phyloP scores from a whole-genome alignment of 2,888 invertebrate species.

The Trissoscelio sp. region DNA sequence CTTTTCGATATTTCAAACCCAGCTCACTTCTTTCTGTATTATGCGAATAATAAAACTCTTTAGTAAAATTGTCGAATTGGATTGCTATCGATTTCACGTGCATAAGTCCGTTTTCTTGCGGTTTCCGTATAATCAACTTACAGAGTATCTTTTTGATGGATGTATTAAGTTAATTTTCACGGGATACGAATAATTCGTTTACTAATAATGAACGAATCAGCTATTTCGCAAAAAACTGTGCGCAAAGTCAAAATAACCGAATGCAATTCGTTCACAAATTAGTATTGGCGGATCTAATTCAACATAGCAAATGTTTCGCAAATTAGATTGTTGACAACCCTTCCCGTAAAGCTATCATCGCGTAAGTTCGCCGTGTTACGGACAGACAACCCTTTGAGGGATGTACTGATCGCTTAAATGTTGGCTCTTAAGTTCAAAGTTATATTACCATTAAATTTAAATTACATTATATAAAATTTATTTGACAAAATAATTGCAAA shows the following conservation, averaged over 20 bases:
- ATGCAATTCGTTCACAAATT: constrained; percentile 29
- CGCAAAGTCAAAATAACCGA: constrained; percentile 20
- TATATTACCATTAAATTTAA: constrained; percentile 26
- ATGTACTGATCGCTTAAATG: constrained; percentile 42
- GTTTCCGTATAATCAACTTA: constrained; percentile 3
- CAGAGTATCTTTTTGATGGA: constrained; percentile 4
- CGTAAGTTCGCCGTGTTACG: constrained; percentile 40
- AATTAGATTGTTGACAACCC: constrained; percentile 64
- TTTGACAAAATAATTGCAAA: too few species aligned
- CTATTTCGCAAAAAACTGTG: constrained; percentile 5
- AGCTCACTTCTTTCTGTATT: constrained; percentile 14
- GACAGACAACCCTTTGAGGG: constrained; percentile 55
- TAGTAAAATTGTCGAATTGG: constrained; percentile 22
- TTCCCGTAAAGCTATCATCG: constrained; percentile 46
- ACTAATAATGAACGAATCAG: constrained; percentile 2
- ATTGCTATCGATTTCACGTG: constrained; percentile 21
- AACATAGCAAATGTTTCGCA: constrained; percentile 52
- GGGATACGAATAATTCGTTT: constrained; percentile 17
- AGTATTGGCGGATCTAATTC: constrained; percentile 40
- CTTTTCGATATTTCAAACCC: constrained; percentile 32
- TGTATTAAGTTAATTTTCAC: constrained; percentile 5
- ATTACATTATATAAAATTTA: background rate
- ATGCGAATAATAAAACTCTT: constrained; percentile 28
- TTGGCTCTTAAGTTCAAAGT: constrained; percentile 19
- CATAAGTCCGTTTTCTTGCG: background rate